Evolutionary conservation across 2,113 vertebrate genomes (phyloP).

Genomic region (Lagopus muta): DNA sequence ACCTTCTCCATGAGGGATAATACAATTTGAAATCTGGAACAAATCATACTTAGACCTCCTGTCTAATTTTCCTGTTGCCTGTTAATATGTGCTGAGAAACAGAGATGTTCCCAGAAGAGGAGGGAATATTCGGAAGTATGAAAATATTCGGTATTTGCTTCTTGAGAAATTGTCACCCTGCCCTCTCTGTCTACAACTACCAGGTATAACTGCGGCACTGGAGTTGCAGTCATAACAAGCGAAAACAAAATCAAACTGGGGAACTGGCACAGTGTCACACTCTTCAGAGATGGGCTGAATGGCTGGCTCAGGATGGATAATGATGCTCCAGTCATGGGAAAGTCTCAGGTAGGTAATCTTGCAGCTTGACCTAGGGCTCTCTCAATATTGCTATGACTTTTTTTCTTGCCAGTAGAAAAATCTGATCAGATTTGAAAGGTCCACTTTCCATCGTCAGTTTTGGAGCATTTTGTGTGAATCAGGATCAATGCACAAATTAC

Average conservation of each 20-base stretch:
- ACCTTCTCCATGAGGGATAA: neutral
- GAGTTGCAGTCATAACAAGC: conserved; percentile 84
- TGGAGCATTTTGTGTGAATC: neutral
- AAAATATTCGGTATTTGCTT: neutral
- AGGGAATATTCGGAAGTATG: neutral
- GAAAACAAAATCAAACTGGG: conserved; percentile 86
- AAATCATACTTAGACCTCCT: neutral
- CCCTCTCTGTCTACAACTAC: neutral
- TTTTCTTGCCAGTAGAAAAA: neutral
- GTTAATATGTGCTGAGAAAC: neutral
- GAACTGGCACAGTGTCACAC: conserved; percentile 85
- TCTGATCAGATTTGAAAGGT: neutral
- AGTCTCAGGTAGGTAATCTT: conserved; percentile 85
- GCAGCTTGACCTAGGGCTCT: accelerated
- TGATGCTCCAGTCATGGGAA: conserved; percentile 83
- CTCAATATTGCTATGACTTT: neutral
- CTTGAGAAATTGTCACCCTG: neutral
- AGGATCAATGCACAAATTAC: neutral
- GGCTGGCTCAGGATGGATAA: conserved; percentile 91
- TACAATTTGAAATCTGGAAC: neutral
- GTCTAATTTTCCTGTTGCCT: neutral
- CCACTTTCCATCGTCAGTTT: neutral
- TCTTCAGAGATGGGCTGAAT: conserved; percentile 87
- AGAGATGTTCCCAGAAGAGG: neutral
- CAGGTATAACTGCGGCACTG: conserved; percentile 97